Evolutionary conservation across 2,113 vertebrate genomes (phyloP).

Genomic region (Suncus etruscus): DNA sequence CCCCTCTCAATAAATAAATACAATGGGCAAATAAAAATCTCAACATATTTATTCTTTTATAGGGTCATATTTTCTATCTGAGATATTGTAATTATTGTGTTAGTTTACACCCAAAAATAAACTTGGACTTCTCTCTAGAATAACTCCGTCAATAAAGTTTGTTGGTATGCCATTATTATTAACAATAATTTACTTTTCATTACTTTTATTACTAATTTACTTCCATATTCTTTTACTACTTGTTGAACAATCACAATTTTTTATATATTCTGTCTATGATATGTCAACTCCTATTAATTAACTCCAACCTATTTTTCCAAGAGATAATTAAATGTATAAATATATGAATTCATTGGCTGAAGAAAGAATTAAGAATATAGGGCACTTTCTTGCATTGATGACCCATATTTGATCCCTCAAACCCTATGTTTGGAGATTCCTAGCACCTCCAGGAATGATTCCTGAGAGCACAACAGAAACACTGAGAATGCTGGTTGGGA

Average conservation of each 20-base stretch:
- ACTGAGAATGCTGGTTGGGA: no score
- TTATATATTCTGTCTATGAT: not conserved
- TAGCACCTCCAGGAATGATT: no score
- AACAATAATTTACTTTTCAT: not conserved
- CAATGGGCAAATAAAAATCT: not conserved
- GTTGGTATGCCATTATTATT: not conserved
- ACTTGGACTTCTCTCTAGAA: not conserved
- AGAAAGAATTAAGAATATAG: no score
- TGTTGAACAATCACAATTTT: not conserved
- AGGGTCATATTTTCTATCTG: fast-evolving
- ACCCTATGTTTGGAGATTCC: no score
- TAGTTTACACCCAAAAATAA: not conserved
- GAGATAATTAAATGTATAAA: no score
- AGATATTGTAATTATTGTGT: not conserved
- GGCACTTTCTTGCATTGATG: no score
- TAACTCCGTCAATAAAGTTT: not conserved
- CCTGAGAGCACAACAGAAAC: no score
- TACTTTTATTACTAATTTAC: not conserved
- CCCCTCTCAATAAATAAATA: no score
- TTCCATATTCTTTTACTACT: not conserved
- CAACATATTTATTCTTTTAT: not conserved
- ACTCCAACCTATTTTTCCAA: not conserved
- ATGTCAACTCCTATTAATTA: not conserved
- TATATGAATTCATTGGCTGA: no score
- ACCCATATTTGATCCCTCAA: no score